Conservation (phyloP, 1,140 invertebrate species). For the Platyscapa corneri region DNA sequence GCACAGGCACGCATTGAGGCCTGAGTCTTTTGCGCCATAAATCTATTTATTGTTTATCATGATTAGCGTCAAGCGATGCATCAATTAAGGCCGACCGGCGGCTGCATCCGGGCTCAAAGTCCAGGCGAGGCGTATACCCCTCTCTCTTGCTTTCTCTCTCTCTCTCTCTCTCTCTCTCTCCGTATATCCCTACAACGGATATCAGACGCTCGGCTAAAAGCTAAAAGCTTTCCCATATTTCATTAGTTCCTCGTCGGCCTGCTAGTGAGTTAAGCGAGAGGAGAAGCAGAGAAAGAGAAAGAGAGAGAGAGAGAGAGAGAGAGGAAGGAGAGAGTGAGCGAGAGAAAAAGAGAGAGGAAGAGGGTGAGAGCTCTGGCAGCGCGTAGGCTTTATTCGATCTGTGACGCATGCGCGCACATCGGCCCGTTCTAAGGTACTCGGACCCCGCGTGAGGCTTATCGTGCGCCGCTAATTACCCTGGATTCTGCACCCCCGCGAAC, state of each 20-base stretch:
- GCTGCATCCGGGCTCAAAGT: constrained; percentile 48
- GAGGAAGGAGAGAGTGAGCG: not conserved
- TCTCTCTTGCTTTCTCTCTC: not conserved
- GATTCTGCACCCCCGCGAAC: not conserved
- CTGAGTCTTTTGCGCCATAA: constrained; percentile 56
- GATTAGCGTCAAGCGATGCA: constrained; percentile 67
- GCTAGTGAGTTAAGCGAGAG: not conserved
- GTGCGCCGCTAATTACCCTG: constrained; percentile 49
- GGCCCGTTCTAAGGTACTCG: not conserved
- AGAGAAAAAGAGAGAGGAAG: too few relatives aligned
- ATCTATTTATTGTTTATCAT: constrained; percentile 70
- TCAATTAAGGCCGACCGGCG: constrained; percentile 62
- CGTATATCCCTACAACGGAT: constrained; percentile 53
- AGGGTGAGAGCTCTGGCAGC: not conserved
- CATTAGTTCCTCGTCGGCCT: constrained; percentile 62
- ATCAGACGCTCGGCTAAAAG: constrained; percentile 71
- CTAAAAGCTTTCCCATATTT: constrained; percentile 73
- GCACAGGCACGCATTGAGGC: not conserved
- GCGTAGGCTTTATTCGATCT: constrained; percentile 37
- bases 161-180: constrained; percentile 2
- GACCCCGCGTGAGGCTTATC: constrained; percentile 18
- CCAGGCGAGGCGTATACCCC: not conserved
- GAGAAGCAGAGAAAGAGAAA: not conserved
- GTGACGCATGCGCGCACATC: constrained; percentile 15
- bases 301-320: not conserved